These are phyloP conservation scores for Perca schrenkii DNA, from an alignment of 2,113 vertebrate genomes.

Conservation along the genomic window DNA sequence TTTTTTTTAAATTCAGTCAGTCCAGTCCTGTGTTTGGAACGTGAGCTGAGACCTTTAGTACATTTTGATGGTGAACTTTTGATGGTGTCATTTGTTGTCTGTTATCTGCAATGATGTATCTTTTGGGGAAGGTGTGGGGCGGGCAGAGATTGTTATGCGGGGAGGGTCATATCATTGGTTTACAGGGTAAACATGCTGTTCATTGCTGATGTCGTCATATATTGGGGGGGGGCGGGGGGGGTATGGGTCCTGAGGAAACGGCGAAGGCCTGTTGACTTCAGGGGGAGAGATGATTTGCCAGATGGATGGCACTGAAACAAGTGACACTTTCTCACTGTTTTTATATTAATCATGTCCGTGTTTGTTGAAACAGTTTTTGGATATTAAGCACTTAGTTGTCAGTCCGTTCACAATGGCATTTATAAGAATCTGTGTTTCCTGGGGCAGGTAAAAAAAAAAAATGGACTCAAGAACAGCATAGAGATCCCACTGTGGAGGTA, in stretches of 20 bases:
- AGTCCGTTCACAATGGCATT: slow-evolving; percentile 74
- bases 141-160: slow-evolving; percentile 57
- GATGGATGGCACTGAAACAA: slow-evolving; percentile 76
- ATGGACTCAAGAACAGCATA: slow-evolving; percentile 55
- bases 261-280: slow-evolving; percentile 54
- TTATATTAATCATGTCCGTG: slow-evolving; percentile 82
- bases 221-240: slow-evolving; percentile 19
- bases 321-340: slow-evolving; percentile 81
- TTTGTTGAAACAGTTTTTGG: slow-evolving; percentile 77
- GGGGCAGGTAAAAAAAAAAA: slow-evolving; percentile 26
- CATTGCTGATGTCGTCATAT: slow-evolving; percentile 73
- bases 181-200: slow-evolving; percentile 84
- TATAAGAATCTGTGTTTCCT: slow-evolving; percentile 60
- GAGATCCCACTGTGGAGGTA: slow-evolving; percentile 45
- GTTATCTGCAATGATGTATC: slow-evolving; percentile 74
- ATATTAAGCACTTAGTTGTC: slow-evolving; percentile 84
- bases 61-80: slow-evolving; percentile 76
- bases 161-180: slow-evolving; percentile 81
- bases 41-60: slow-evolving; percentile 73
- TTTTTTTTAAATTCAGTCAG: slow-evolving; percentile 60
- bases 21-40: slow-evolving; percentile 75
- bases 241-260: slow-evolving; percentile 54
- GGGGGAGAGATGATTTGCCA: slow-evolving; percentile 54
- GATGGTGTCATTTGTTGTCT: slow-evolving; percentile 76
- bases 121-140: slow-evolving; percentile 25